Evolutionary conservation across 2,888 invertebrate genomes (phyloP).

Genomic region (Theretra japonica): DNA sequence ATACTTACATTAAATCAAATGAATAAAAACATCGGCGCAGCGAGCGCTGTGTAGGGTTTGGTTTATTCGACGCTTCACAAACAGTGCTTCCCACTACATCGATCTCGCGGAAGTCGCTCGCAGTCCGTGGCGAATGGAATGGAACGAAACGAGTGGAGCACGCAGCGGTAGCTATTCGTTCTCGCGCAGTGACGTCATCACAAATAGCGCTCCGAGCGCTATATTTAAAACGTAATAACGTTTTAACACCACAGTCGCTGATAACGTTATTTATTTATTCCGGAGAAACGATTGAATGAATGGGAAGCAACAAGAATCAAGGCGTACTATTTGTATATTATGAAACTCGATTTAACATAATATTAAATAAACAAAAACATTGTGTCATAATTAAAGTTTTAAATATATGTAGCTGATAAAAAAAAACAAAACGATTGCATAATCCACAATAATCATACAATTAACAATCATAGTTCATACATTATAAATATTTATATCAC

Average conservation of each 20-base stretch:
- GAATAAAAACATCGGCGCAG: slow-evolving; percentile 67
- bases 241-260: neutral
- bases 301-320: neutral
- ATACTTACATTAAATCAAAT: slow-evolving; percentile 40
- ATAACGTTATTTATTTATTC: slow-evolving; percentile 21
- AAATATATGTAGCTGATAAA: neutral
- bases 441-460: no score
- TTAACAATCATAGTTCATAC: no score
- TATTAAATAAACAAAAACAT: no score
- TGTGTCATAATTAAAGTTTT: no score
- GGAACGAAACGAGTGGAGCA: slow-evolving; percentile 53
- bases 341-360: no score
- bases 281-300: slow-evolving; percentile 2
- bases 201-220: slow-evolving; percentile 29
- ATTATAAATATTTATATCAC: neutral
- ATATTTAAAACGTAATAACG: slow-evolving; percentile 33
- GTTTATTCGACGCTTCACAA: slow-evolving; percentile 63
- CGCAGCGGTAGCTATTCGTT: slow-evolving; percentile 39
- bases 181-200: slow-evolving; percentile 50
- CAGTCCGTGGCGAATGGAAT: slow-evolving; percentile 59
- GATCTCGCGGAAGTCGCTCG: slow-evolving; percentile 60
- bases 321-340: no score
- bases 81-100: slow-evolving; percentile 62
- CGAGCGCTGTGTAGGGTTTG: slow-evolving; percentile 61
- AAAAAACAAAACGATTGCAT: neutral